Evolutionary conservation across 2,888 invertebrate species (phyloP), one percentile per base, ranked within the genome.

Genomic region (Parasteatoda lunata): DNA sequence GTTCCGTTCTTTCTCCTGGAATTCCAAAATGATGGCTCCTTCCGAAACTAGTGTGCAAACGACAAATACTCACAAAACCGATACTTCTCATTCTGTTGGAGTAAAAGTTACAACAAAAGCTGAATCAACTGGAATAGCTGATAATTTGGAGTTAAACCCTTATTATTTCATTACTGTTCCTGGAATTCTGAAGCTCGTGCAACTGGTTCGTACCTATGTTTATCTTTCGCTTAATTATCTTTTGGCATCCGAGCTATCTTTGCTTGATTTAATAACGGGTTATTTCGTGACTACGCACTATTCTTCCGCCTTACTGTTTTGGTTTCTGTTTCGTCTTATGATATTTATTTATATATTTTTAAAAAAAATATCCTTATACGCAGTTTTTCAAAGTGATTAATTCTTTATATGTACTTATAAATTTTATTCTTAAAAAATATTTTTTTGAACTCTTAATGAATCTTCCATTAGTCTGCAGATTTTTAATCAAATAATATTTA

Each of bases 151-250:
- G 52, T 92, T 97, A 89, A 97, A 97, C 92, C 95, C 95, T 6
- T 95, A 96, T 75, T 97, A 96, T 92, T 92, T 97, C 89, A 95
- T 95, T 91, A 94, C 95, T 48, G 93, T 95, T 91, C 94, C 96
- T 0, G 97, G 97, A 5, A 92, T 97, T 13, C 93, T 97, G 9
- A 97, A 97, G 92, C 91, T 97, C n/a, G 93, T 95, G 13, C 94
- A 97, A 93, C 91, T 97, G 94, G 97, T 97, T 93, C 95, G 89
- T 87, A 54, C 9, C 15, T 11, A 69, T 54, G 52, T 65, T 49
- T 51, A 66, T 30, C 30, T 30, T 30, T 30, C 30, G 30, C 30
- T 30, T 30, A 30, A 30, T 30, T 30, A 30, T 30, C 30, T 0
- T 30, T 30, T 30, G 30, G 30, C 30, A 30, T 30, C 30, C 30